Evolutionary conservation across 2,113 vertebrate genomes (phyloP).

Genomic region (Circaetus cinerascens): DNA sequence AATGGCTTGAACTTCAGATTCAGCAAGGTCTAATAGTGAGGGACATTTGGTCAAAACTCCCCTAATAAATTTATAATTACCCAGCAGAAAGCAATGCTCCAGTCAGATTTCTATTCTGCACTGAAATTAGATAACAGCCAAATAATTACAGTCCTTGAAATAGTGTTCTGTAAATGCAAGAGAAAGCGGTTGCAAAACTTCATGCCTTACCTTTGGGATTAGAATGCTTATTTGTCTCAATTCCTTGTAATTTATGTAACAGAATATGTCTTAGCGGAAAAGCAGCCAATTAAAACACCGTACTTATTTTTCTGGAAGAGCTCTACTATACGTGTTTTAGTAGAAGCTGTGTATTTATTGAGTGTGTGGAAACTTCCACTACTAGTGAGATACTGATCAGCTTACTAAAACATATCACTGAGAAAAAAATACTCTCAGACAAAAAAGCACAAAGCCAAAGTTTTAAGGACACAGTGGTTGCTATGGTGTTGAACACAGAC

Average conservation of each 20-base stretch:
- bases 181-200: not conserved
- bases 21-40: not conserved
- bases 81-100: not conserved
- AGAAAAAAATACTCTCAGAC: not conserved
- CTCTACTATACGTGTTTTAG: not conserved
- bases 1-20: slow-evolving; percentile 1
- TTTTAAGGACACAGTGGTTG: not conserved
- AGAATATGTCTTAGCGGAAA: not conserved
- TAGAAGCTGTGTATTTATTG: not conserved
- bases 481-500: not conserved
- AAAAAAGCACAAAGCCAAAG: not conserved
- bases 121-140: not conserved
- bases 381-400: not conserved
- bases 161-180: not conserved
- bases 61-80: slow-evolving; percentile 43
- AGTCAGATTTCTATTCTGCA: not conserved
- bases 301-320: not conserved
- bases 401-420: not conserved
- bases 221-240: slow-evolving; percentile 6
- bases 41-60: not conserved
- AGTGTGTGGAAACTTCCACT: not conserved
- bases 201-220: not conserved
- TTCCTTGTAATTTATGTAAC: not conserved
- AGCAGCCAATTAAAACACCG: not conserved
- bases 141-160: slow-evolving; percentile 18